A percentile compares a stretch with the other conserved stretches of the same genome.
Conservation (phyloP, 2,797 vertebrate genomes). For the Tapera naevia region DNA sequence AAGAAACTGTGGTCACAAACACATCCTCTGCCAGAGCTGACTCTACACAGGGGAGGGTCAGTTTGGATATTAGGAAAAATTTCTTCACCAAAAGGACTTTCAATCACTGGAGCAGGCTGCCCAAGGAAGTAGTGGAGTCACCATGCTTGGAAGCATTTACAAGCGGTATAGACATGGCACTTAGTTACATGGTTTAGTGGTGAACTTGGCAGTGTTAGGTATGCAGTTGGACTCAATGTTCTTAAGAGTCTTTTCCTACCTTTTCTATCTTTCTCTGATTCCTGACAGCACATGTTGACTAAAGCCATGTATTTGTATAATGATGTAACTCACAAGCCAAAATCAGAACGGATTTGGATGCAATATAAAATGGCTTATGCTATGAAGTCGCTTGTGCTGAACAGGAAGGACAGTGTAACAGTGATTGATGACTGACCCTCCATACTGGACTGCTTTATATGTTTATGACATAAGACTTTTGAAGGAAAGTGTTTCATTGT, state of each 20-base stretch:
- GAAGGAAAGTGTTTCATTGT: background rate
- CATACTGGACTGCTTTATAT: background rate
- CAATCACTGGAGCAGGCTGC: too few relatives aligned
- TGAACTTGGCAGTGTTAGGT: too few relatives aligned
- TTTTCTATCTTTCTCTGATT: too few relatives aligned
- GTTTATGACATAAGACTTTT: background rate
- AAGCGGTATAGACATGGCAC: too few relatives aligned
- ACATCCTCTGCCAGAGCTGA: background rate
- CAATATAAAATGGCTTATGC: background rate
- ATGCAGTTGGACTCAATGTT: too few relatives aligned
- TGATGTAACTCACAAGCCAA: background rate
- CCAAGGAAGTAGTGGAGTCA: too few relatives aligned
- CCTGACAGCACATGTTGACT: background rate
- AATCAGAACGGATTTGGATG: background rate
- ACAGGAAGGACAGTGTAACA: background rate
- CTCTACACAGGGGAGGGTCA: background rate
- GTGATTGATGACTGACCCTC: slow-evolving; percentile 42
- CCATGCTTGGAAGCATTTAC: too few relatives aligned
- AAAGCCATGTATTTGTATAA: background rate
- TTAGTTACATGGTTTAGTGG: too few relatives aligned
- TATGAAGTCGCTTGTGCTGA: background rate
- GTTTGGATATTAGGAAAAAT: too few relatives aligned
- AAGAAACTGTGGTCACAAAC: background rate
- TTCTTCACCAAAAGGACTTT: too few relatives aligned
- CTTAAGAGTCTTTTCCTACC: too few relatives aligned